phyloP scores from a whole-genome alignment of 2,797 vertebrate species.

The Rhincodon typus region DNA sequence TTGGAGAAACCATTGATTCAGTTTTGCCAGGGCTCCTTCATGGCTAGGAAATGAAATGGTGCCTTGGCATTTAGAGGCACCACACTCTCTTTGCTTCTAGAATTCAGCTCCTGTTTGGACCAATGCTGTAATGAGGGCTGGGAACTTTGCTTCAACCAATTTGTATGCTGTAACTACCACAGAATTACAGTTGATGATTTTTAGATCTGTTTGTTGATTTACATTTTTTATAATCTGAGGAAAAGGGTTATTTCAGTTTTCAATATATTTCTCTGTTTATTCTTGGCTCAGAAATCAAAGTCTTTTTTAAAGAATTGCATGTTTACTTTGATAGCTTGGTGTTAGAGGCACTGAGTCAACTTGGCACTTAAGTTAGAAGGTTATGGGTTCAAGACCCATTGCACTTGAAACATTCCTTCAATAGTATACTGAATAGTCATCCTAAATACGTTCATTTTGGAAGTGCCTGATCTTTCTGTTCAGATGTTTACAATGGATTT shows the following conservation, averaged over 20 bases:
- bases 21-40: background rate
- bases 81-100: background rate
- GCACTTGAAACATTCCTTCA: background rate
- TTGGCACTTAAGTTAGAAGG: background rate
- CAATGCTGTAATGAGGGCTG: too few relatives aligned
- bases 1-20: background rate
- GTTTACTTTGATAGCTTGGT: background rate
- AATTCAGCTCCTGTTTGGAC: background rate
- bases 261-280: background rate
- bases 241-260: background rate
- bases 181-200: background rate
- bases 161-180: background rate
- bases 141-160: background rate
- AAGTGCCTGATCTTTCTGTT: background rate
- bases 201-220: background rate
- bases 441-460: background rate
- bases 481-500: background rate
- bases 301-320: background rate
- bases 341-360: too few relatives aligned
- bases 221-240: background rate
- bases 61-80: background rate
- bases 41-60: background rate
- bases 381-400: background rate
- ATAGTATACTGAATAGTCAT: background rate
- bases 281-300: background rate